phyloP scores from a whole-genome alignment of 1,140 invertebrate species.

The Yoshiicerus persimilis region DNA sequence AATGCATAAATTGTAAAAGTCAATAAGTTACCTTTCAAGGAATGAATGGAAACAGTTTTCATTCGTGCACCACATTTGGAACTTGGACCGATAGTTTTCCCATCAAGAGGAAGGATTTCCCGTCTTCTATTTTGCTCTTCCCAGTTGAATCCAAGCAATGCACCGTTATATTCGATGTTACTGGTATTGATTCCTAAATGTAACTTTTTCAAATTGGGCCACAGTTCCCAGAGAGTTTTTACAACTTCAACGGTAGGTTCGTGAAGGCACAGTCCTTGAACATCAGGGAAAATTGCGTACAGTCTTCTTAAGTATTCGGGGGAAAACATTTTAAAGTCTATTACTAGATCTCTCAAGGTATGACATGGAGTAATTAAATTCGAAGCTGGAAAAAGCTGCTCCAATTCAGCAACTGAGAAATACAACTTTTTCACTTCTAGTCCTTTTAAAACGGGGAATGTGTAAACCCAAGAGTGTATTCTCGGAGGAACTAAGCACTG shows the following conservation, averaged over 20 bases:
- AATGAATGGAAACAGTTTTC: neutral
- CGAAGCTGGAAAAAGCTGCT: neutral
- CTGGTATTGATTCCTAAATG: neutral
- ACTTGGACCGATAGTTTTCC: neutral
- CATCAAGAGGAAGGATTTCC: neutral
- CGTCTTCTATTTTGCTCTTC: neutral
- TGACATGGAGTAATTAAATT: neutral
- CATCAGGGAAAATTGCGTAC: neutral
- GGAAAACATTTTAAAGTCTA: slow-evolving; percentile 20
- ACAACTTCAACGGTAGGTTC: slow-evolving; percentile 1
- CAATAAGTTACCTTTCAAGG: neutral
- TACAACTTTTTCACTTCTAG: slow-evolving; percentile 14
- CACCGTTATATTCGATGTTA: neutral
- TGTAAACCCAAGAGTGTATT: neutral
- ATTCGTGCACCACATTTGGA: neutral
- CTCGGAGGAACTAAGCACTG: slow-evolving; percentile 4
- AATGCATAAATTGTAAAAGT: too few relatives aligned
- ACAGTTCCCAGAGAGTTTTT: neutral
- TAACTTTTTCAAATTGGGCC: neutral
- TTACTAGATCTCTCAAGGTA: neutral
- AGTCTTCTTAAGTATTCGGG: neutral
- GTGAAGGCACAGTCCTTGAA: neutral
- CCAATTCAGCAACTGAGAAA: neutral
- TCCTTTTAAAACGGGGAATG: neutral
- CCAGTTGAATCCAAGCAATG: neutral